These are phyloP conservation scores for Metellina segmentata DNA, from an alignment of 2,888 invertebrate species.

Conservation along the genomic window DNA sequence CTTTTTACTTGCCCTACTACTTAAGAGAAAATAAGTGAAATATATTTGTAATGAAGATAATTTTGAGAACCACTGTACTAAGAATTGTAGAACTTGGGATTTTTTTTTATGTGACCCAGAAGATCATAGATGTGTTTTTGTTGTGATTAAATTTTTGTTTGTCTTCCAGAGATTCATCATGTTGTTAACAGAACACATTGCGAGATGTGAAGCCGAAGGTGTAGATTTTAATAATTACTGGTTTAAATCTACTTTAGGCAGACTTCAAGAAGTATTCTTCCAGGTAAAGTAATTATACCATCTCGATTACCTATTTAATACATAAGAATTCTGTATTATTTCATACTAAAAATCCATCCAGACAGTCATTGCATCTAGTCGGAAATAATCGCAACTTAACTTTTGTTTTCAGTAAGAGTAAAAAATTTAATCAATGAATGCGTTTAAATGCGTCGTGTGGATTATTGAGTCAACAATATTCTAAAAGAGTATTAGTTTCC, in stretches of 20 bases:
- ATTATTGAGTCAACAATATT: too few relatives aligned
- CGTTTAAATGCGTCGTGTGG: too few relatives aligned
- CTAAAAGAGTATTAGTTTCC: too few relatives aligned
- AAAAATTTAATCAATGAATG: too few relatives aligned
- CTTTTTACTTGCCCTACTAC: too few relatives aligned
- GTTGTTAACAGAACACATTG: slow-evolving; percentile 97
- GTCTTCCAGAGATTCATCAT: slow-evolving; percentile 92
- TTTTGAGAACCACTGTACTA: too few relatives aligned
- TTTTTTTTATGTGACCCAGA: too few relatives aligned
- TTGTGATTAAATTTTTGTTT: background rate
- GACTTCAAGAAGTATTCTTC: slow-evolving; percentile 96
- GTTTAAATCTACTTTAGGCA: slow-evolving; percentile 97
- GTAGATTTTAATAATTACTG: slow-evolving; percentile 95
- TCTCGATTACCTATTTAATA: slow-evolving; percentile 2
- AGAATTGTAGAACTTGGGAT: too few relatives aligned
- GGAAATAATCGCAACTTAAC: background rate
- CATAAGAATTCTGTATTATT: background rate
- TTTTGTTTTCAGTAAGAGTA: too few relatives aligned
- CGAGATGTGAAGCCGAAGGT: slow-evolving; percentile 95
- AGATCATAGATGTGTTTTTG: background rate
- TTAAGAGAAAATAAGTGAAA: too few relatives aligned
- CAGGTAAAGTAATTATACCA: slow-evolving; percentile 85
- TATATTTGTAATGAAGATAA: too few relatives aligned
- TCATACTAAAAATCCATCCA: background rate
- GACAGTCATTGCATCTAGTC: too few relatives aligned